A percentile compares a stretch with the other conserved stretches of the same genome.
phyloP scores from a whole-genome alignment of 2,797 vertebrate species.

The Chelonia mydas region DNA sequence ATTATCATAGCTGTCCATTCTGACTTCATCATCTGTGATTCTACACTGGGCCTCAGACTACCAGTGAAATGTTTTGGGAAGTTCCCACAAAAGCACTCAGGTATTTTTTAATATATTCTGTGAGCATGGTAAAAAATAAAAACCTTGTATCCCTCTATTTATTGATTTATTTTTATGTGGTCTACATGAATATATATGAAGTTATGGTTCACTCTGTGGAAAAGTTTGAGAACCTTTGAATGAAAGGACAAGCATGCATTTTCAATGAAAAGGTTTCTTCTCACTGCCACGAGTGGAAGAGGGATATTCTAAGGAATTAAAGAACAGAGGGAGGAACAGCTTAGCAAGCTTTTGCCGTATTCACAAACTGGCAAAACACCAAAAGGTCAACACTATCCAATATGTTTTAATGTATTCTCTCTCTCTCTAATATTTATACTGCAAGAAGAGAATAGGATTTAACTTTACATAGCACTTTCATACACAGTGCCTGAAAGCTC shows the following conservation, averaged over 20 bases:
- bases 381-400: not conserved
- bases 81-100: not conserved
- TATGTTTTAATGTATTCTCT: not conserved
- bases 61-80: not conserved
- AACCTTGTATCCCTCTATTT: not conserved
- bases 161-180: not conserved
- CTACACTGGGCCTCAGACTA: not conserved
- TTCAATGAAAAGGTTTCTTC: not conserved
- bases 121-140: not conserved
- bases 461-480: not conserved
- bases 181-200: not conserved
- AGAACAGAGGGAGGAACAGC: not conserved
- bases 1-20: not conserved
- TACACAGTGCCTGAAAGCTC: rapidly evolving
- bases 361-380: not conserved
- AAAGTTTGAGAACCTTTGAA: not conserved
- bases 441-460: not conserved
- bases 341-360: not conserved
- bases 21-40: not conserved
- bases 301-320: not conserved
- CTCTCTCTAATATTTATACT: not conserved
- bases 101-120: not conserved
- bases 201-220: not conserved
- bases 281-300: not conserved
- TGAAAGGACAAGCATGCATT: not conserved